phyloP scores from a whole-genome alignment of 2,797 vertebrate genomes.

The Platyrinchus mystaceus region DNA sequence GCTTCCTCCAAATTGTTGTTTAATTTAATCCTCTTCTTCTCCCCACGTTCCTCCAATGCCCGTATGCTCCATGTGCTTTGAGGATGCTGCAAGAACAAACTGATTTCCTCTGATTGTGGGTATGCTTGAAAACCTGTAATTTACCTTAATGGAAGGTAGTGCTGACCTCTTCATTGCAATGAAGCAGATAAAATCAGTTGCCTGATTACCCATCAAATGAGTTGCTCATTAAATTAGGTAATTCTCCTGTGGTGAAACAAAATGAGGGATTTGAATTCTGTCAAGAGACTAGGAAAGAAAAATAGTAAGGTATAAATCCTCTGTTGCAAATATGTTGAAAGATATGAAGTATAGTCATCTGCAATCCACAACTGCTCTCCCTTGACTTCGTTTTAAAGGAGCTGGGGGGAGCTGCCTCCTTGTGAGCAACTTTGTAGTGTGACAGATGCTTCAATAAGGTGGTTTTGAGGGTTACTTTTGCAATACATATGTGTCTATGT shows the following conservation, averaged over 20 bases:
- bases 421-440: neutral
- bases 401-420: neutral
- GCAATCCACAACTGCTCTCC: neutral
- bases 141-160: neutral
- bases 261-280: neutral
- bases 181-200: neutral
- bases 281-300: neutral
- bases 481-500: neutral
- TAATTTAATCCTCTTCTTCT: slow-evolving; percentile 33
- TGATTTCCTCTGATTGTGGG: neutral
- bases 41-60: neutral
- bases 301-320: neutral
- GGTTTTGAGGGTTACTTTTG: neutral
- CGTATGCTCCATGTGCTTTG: neutral
- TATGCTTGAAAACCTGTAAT: slow-evolving; percentile 14
- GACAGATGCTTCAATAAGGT: neutral
- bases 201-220: neutral
- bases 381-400: neutral
- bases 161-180: neutral
- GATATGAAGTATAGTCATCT: neutral
- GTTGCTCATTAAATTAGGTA: neutral
- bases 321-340: neutral
- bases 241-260: neutral
- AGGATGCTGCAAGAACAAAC: slow-evolving; percentile 15
- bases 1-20: slow-evolving; percentile 13